Evolutionary conservation across 2,113 vertebrate species (phyloP), one percentile per base, ranked within the genome.

Genomic region (Bubo bubo): DNA sequence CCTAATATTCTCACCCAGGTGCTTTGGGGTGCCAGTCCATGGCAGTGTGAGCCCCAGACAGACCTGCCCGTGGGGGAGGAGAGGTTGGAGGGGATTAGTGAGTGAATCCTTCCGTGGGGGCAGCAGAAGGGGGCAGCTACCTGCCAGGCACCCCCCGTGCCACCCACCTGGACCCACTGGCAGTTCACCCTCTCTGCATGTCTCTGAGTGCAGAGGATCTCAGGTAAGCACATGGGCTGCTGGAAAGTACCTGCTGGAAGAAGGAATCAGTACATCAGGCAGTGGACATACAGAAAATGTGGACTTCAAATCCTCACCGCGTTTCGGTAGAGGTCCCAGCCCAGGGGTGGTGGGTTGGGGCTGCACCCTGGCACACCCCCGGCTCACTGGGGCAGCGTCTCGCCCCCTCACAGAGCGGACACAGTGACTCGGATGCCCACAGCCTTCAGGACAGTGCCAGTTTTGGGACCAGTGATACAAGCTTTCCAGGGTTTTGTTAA

Each of bases 91-190:
- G 53, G 14, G 16, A 18, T 32, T 23, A 73, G 39, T 23, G 82
- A 74, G 55, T 16, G 64, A 64, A 56, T 39, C 63, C 82, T n/a
- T 10, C 72, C 2, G 0, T 34, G 52, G 56, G 32, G 43, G 16
- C 43, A 43, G 53, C 2, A 39, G 37, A 37, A 39, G 37, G 15
- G 62, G 34, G 15, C 2, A 1, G 62, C 79, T 62, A 14, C 30
- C 50, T 34, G 56, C 49, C 2, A 1, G 49, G 41, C 15, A 41
- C 11, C 3, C 70, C 8, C 19, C 6, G 1, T 1, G 34, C 53
- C 2, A 4, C 37, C 45, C 2, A 1, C 68, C 41, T 3, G 1
- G 12, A 9, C 62, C 45, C 3, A 4, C 8, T 1, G 8, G 6
- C 17, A 6, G 41, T 11, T 35, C 11, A 7, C 30, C 59, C 34